Conservation (phyloP, 2,888 invertebrate species). For the Sphinx pinastri region DNA sequence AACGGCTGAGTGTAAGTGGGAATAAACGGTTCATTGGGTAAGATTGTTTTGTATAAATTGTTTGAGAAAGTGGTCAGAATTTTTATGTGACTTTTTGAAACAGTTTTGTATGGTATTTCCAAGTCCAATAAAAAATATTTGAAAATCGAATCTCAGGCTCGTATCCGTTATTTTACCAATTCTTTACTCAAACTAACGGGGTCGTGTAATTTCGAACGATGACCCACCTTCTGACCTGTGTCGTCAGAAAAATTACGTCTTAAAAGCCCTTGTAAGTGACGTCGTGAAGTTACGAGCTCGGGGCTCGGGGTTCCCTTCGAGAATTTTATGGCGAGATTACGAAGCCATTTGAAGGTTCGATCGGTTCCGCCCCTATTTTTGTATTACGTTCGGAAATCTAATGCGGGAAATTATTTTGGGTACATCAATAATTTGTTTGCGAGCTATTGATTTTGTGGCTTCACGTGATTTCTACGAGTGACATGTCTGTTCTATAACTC, state of each 20-base stretch:
- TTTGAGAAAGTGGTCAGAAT: too few species aligned
- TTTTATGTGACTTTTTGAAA: too few species aligned
- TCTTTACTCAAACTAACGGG: background rate
- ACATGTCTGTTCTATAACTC: too few species aligned
- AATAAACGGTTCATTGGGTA: background rate
- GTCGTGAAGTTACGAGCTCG: conserved; percentile 54
- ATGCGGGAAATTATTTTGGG: background rate
- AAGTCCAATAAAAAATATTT: too few species aligned
- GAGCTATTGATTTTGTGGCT: background rate
- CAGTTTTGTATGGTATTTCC: too few species aligned
- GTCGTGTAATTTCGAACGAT: background rate
- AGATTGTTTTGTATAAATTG: background rate
- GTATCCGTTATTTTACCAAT: background rate
- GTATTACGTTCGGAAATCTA: conserved; percentile 13
- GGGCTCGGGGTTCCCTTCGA: conserved; percentile 54
- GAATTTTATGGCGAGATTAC: conserved; percentile 58
- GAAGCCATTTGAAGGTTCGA: conserved; percentile 32
- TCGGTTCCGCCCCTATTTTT: conserved; percentile 39
- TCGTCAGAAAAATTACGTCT: conserved; percentile 20
- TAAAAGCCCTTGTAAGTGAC: conserved; percentile 56
- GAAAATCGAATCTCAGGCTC: too few species aligned
- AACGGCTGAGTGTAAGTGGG: background rate
- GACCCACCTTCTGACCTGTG: background rate
- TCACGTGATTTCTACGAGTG: too few species aligned
- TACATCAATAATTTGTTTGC: background rate